A percentile compares a stretch with the other conserved stretches of the same genome.
Conservation (phyloP, 2,888 invertebrate genomes). For the Synergus gifuensis region DNA sequence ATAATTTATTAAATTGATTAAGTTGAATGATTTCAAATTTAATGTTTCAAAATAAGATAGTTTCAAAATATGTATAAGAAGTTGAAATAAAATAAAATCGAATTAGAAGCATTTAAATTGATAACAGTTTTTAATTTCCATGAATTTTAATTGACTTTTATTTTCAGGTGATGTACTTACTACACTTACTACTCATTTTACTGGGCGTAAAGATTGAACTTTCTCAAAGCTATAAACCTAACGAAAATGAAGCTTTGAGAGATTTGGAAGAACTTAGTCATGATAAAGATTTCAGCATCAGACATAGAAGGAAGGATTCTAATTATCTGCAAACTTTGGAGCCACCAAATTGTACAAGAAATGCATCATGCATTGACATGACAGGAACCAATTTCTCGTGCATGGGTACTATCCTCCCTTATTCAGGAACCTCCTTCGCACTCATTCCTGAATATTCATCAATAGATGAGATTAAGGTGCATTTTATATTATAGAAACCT, state of each 20-base stretch:
- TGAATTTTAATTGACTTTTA: not conserved
- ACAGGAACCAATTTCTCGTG: constrained; percentile 81
- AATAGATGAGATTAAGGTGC: constrained; percentile 79
- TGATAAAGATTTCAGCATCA: constrained; percentile 60
- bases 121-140: too few species aligned
- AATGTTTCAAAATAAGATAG: too few species aligned
- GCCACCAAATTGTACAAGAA: constrained; percentile 81
- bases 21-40: too few species aligned
- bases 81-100: too few species aligned
- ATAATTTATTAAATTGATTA: too few species aligned
- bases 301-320: constrained; percentile 67
- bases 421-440: constrained; percentile 87
- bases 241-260: constrained; percentile 65
- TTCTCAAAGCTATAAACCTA: constrained; percentile 60
- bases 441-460: constrained; percentile 84
- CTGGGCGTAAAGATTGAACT: constrained; percentile 59
- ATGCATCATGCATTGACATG: constrained; percentile 85
- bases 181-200: constrained; percentile 56
- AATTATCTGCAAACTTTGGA: constrained; percentile 69
- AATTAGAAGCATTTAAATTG: too few species aligned
- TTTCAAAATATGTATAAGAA: too few species aligned
- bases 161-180: constrained; percentile 62
- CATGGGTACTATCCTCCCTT: constrained; percentile 89
- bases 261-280: constrained; percentile 51
- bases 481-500: constrained; percentile 56